Evolutionary conservation across 53 echinoderm and acorn worm species (phyloP), one percentile per base, ranked within the genome.

Genomic region (Echinarachnius parma): DNA sequence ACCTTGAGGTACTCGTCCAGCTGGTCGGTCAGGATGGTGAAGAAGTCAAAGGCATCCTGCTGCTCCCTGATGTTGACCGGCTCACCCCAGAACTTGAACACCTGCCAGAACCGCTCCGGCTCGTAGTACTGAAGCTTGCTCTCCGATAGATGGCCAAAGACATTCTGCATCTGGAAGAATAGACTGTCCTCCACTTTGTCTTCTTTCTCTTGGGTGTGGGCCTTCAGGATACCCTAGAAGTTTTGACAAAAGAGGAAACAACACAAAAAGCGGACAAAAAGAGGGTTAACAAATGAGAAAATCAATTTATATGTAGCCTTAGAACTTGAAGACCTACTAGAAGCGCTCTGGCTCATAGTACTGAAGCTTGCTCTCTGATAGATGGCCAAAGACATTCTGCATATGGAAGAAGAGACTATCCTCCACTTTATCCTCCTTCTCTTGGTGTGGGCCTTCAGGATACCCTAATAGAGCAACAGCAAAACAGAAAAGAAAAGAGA

Each of bases 41-140:
- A 96, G 88, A 96, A 96, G 59, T 96, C 96, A 85, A 96, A 96
- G 52, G 96, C 96, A 77, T 96, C 96, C 61, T 96, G 96, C 59
- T 96, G 96, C 75, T 96, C 96, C n/a, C 96, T 53, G 82, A 96
- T 84, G 82, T 96, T 96, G 27, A 96, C 96, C 9, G 96, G 96
- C 68, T 96, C 87, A 16, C 96, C 96, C 96, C 96, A 96, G 20
- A 96, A 72, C 49, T 96, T 96, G 82, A 96, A 96, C 55, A 90
- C 90, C 60, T 55, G 68, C 96, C 96, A 96, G 77, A 96, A 96
- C 31, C 78, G 75, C 46, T 96, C 91, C 0, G 96, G 96, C 52
- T 90, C 96, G 46, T 91, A 90, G 83, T 80, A 96, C 96, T 96
- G 96, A 54, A 91, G 80, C 46, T 91, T 84, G 52, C 89, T 89